These are phyloP conservation scores for Rhagium mordax DNA, from an alignment of 2,888 invertebrate species.

Conservation along the genomic window DNA sequence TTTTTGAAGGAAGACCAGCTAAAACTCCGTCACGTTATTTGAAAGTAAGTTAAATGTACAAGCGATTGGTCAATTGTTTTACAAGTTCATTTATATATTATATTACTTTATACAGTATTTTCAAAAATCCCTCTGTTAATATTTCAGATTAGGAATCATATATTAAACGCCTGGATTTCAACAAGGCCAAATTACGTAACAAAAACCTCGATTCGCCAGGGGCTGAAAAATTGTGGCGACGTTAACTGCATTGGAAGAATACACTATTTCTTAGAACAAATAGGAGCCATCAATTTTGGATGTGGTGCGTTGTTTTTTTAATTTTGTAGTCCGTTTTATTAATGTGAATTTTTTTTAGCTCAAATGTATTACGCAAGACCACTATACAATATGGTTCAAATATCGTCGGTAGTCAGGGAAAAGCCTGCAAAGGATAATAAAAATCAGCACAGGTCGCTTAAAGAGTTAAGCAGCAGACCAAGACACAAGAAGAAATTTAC, in stretches of 20 bases:
- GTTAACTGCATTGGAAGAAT: slow-evolving; percentile 76
- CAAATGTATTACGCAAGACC: slow-evolving; percentile 66
- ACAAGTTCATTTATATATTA: neutral
- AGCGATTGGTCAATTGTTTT: no score
- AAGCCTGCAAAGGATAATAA: slow-evolving; percentile 45
- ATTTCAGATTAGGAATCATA: slow-evolving; percentile 73
- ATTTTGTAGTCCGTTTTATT: no score
- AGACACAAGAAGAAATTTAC: slow-evolving; percentile 72
- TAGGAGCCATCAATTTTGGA: slow-evolving; percentile 77
- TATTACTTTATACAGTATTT: neutral
- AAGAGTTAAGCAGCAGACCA: slow-evolving; percentile 65
- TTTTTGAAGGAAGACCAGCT: slow-evolving; percentile 72
- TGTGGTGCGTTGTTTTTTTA: slow-evolving; percentile 74
- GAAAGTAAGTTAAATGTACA: slow-evolving; percentile 65
- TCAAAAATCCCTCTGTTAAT: neutral
- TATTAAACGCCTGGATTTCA: slow-evolving; percentile 73
- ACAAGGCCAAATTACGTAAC: slow-evolving; percentile 74
- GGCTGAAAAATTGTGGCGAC: slow-evolving; percentile 76
- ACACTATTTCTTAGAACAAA: slow-evolving; percentile 75
- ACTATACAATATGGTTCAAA: slow-evolving; percentile 59
- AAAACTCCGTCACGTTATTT: slow-evolving; percentile 75
- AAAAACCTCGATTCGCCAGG: slow-evolving; percentile 74
- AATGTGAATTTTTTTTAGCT: slow-evolving; percentile 62
- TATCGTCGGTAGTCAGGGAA: slow-evolving; percentile 52
- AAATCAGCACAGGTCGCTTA: slow-evolving; percentile 28